Evolutionary conservation across 2,113 vertebrate species (phyloP).

Genomic region (Saimiri boliviensis): DNA sequence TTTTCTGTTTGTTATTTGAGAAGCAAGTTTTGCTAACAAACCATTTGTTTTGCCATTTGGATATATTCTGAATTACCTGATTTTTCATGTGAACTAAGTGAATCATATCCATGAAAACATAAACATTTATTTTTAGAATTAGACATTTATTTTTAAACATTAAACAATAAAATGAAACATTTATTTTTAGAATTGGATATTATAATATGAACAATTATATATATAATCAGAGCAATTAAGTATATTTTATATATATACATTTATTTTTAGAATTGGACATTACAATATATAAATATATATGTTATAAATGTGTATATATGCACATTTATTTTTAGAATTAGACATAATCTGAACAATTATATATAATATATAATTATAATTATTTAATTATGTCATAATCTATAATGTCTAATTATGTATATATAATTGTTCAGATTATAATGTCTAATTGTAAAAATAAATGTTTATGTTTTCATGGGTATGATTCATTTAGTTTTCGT

Average conservation of each 20-base stretch:
- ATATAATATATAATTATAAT: too few relatives aligned
- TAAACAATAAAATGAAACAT: too few relatives aligned
- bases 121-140: conserved; percentile 20
- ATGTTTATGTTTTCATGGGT: background rate
- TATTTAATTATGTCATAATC: too few relatives aligned
- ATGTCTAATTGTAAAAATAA: conserved; percentile 12
- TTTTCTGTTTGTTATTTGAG: background rate
- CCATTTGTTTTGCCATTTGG: background rate
- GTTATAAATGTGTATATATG: too few relatives aligned
- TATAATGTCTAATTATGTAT: too few relatives aligned
- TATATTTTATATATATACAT: too few relatives aligned
- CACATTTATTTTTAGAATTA: too few relatives aligned
- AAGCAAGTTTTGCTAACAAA: background rate
- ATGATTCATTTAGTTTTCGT: background rate
- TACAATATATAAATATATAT: too few relatives aligned
- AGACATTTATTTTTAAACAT: background rate
- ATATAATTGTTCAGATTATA: background rate
- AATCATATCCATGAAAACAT: background rate
- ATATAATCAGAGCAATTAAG: background rate
- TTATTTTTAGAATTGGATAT: too few relatives aligned
- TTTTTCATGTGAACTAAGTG: background rate
- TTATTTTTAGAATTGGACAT: too few relatives aligned
- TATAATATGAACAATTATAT: background rate
- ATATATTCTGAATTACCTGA: background rate
- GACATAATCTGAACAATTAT: too few relatives aligned